Evolutionary conservation across 2,113 vertebrate genomes (phyloP), one percentile per base, ranked within the genome.

Genomic region (Ctenomys sociabilis): DNA sequence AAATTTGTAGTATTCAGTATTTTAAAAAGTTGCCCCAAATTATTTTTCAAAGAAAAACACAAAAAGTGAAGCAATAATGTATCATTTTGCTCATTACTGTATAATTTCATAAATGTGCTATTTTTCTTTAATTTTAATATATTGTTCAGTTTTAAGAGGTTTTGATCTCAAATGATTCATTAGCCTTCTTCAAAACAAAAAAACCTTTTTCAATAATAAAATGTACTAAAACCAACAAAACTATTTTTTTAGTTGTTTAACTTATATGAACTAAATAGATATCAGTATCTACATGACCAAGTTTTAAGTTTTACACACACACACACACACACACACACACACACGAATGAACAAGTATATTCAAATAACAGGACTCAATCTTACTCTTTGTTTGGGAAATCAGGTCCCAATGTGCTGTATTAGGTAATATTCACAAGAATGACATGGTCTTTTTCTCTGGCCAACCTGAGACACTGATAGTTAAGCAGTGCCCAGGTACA

Each of bases 161-260:
- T 96, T 83, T 45, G 88, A 64, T 94, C 54, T 73, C 28, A 84
- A 83, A 91, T 22, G 12, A 88, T 59, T 22, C 6, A 88, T 59
- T 43, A 49, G n/a, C 4, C 35, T 49, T 49, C 32, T 85, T 54
- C 64, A n/a, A 54, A 52, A 54, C 35, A 73, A 93, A 93, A 84
- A 66, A 40, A n/a, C 35, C 7, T 70, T 59, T 19, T 5, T 75
- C 61, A 73, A 70, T 66, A 88, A 68, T 52, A 77, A 91, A 93
- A 77, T 32, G n/a, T 45, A 11, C 32, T 43, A 63, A 37, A 54
- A 86, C 32, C 32, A 83, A 54, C 73, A 95, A 84, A 85, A 49
- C 14, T 49, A n/a, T 49, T 43, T 81, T 72, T 49, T 26, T 80
- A 43, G 45, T 3, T 54, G n/a, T n/a, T n/a, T 49, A 37, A 22